Base-by-base conservation (phyloP, 2,888 invertebrate genomes). In the Anthophora plumipes region DNA sequence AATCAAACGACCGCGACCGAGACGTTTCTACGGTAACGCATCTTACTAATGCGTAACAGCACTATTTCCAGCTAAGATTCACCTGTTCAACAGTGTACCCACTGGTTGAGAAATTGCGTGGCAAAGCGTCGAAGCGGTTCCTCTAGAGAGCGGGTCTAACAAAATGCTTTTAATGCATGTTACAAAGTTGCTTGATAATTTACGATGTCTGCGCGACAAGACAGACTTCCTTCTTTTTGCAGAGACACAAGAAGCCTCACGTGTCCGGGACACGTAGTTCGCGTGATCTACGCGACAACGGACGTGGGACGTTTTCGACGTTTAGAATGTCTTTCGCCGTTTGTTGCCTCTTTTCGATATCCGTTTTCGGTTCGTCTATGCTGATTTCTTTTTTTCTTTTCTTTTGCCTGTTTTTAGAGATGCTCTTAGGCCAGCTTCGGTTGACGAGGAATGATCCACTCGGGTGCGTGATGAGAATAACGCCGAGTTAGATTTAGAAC, bases 41-140 rank as follows among this genome's bases (percentile, higher is more conserved):
- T 61, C 39, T 39, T 22, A 37, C 69, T 70, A 79, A 82, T 52
- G 71, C 73, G 63, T n/a, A 39, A 20, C 39, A 31, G 69, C 25
- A 71, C 77, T 84, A 78, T 82, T 82, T 82, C 57, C 75, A 82
- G 78, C 61, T 52, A 48, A 22, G 48, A 59, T 68, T 71, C 75
- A 77, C 57, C 71, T 77, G 64, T 59, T 73, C 37, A 43, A 7
- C 20, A 1, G 20, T 39, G 76, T 73, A n/a, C 25, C 55, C 54
- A 8, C 17, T 39, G 20, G 31, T n/a, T 46, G 54, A 63, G 17
- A 63, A 72, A 72, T 43, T 37, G 54, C 54, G 25, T 3, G 22
- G 59, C 39, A 11, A n/a, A n/a, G n/a, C 57, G 50, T 37, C 50
- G 66, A 48, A 43, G 41, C 12, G 25, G 20, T 52, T 75, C 61